Evolutionary conservation across 2,797 vertebrate species (phyloP).

Genomic region (Mormyrops attenuatus): DNA sequence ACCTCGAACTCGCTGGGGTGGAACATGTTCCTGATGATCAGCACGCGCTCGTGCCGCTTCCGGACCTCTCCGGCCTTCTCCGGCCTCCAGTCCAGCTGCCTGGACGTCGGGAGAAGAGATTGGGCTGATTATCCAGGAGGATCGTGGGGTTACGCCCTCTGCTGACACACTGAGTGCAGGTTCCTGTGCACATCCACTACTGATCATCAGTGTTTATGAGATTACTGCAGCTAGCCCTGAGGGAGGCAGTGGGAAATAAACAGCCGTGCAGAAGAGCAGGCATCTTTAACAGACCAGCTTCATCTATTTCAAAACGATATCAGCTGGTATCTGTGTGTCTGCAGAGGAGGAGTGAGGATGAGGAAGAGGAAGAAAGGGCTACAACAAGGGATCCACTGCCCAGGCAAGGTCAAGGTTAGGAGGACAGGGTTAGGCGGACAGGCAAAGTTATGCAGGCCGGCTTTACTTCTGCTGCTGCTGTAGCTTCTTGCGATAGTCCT

Average conservation of each 20-base stretch:
- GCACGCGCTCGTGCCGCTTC: slow-evolving; percentile 80
- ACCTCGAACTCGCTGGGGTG: slow-evolving; percentile 96
- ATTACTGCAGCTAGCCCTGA: neutral
- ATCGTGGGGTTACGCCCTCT: neutral
- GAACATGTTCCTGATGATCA: slow-evolving; percentile 96
- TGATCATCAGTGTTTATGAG: neutral
- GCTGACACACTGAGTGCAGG: neutral
- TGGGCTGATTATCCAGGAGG: neutral
- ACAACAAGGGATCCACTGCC: neutral
- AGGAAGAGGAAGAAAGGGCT: neutral
- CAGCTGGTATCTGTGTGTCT: no score
- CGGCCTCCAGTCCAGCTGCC: slow-evolving; percentile 94
- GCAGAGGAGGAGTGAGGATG: neutral
- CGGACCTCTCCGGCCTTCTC: slow-evolving; percentile 75
- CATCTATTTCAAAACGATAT: neutral
- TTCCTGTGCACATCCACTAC: neutral
- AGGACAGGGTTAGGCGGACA: neutral
- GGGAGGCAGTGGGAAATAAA: neutral
- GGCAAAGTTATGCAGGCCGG: neutral
- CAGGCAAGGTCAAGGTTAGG: neutral
- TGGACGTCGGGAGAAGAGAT: slow-evolving; percentile 42
- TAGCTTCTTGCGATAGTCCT: slow-evolving; percentile 87
- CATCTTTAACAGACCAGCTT: neutral
- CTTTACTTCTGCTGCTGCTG: slow-evolving; percentile 85
- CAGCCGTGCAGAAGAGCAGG: neutral